Evolutionary conservation across 2,113 vertebrate species (phyloP).

Genomic region (Mesocricetus auratus): DNA sequence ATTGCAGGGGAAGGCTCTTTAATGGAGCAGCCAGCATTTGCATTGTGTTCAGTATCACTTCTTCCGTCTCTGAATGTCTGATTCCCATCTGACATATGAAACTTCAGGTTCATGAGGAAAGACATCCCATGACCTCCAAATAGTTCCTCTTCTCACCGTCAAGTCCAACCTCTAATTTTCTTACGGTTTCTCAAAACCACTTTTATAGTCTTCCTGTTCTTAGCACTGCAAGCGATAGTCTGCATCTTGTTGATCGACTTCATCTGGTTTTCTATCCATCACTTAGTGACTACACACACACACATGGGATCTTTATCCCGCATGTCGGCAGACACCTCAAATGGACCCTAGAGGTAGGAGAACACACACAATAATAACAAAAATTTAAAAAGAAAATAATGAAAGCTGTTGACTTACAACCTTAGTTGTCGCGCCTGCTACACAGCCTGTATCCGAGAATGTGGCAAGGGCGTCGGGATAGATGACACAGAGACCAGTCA

Average conservation of each 20-base stretch:
- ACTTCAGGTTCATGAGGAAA: background rate
- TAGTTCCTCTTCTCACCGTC: background rate
- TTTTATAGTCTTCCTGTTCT: background rate
- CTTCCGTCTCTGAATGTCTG: background rate
- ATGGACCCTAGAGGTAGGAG: background rate
- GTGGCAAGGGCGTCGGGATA: no score
- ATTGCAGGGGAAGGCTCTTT: accelerated
- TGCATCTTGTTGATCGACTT: background rate
- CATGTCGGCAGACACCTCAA: background rate
- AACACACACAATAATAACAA: no score
- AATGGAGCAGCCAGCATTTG: background rate
- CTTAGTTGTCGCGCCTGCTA: no score
- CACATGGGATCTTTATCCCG: no score
- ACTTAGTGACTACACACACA: background rate
- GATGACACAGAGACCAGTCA: no score
- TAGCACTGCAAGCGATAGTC: background rate
- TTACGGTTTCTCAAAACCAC: background rate
- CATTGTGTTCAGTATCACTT: background rate
- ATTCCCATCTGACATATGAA: background rate
- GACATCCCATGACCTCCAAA: background rate
- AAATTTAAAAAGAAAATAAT: background rate
- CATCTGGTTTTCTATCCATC: background rate
- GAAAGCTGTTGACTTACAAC: background rate
- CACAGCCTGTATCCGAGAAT: no score
- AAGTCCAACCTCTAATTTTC: background rate